Conservation (phyloP, 2,797 vertebrate species). For the Hippoglossus hippoglossus region DNA sequence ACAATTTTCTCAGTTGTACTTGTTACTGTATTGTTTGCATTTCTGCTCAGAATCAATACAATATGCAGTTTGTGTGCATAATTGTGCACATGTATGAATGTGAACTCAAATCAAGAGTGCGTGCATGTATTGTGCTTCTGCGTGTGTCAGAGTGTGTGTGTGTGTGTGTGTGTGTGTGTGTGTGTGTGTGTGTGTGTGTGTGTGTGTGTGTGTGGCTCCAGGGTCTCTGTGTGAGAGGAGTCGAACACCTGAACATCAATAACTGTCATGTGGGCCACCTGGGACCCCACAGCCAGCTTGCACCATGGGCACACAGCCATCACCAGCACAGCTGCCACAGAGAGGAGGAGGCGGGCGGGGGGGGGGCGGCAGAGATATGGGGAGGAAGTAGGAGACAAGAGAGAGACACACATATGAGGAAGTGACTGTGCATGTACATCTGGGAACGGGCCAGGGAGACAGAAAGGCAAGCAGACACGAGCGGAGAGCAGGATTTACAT, state of each 20-base stretch:
- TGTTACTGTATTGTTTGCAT: slow-evolving; percentile 56
- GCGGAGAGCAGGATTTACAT: slow-evolving; percentile 44
- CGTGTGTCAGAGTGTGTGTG: slow-evolving; percentile 48
- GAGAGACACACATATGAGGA: slow-evolving; percentile 55
- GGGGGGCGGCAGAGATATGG: slow-evolving; percentile 22
- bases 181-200: slow-evolving; percentile 61
- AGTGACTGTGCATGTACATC: slow-evolving; percentile 54
- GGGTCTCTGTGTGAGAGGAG: slow-evolving; percentile 81
- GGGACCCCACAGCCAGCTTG: slow-evolving; percentile 84
- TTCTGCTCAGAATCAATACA: slow-evolving; percentile 34
- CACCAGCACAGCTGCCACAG: slow-evolving; percentile 84
- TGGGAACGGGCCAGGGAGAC: slow-evolving; percentile 57
- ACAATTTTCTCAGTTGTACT: slow-evolving; percentile 49
- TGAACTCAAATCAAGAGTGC: background rate
- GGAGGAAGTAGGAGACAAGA: slow-evolving; percentile 58
- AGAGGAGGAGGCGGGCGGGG: slow-evolving; percentile 34
- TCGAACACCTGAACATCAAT: slow-evolving; percentile 88
- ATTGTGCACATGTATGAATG: background rate
- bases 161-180: slow-evolving; percentile 68
- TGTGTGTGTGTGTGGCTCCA: slow-evolving; percentile 68
- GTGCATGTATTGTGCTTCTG: background rate
- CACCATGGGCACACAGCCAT: slow-evolving; percentile 83
- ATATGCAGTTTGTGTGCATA: slow-evolving; percentile 43
- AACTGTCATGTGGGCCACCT: slow-evolving; percentile 86
- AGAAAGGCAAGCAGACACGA: slow-evolving; percentile 48